Conservation (phyloP, 2,797 vertebrate species). For the Typhlichthys eigenmanni region DNA sequence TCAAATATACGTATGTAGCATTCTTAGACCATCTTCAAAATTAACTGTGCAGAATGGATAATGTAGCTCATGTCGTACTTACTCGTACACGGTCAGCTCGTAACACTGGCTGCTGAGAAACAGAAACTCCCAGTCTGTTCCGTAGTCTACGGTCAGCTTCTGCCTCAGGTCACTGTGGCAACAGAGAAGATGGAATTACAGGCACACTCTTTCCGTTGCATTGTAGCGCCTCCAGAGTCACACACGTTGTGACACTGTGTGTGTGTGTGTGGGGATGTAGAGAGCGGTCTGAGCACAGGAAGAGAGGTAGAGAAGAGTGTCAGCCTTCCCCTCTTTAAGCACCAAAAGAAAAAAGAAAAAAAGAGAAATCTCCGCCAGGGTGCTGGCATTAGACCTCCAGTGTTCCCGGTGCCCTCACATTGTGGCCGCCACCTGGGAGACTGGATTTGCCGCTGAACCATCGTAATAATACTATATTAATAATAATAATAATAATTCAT, state of each 20-base stretch:
- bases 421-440: too few species aligned
- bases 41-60: neutral
- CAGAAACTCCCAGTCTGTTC: conserved; percentile 71
- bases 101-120: conserved; percentile 70
- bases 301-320: too few species aligned
- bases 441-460: neutral
- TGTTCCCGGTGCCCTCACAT: too few species aligned
- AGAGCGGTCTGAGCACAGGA: too few species aligned
- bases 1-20: neutral
- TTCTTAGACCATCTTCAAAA: conserved; percentile 4
- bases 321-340: too few species aligned
- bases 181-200: neutral
- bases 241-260: neutral
- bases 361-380: too few species aligned
- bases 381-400: too few species aligned
- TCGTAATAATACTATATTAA: neutral
- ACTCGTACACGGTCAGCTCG: conserved; percentile 71
- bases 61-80: conserved; percentile 42
- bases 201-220: neutral
- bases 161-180: conserved; percentile 61
- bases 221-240: neutral
- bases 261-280: too few species aligned
- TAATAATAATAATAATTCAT: too few species aligned
- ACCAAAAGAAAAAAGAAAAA: too few species aligned
- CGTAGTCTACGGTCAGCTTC: conserved; percentile 68